phyloP scores from a whole-genome alignment of 2,888 invertebrate genomes.

The Hoplodrina blanda region DNA sequence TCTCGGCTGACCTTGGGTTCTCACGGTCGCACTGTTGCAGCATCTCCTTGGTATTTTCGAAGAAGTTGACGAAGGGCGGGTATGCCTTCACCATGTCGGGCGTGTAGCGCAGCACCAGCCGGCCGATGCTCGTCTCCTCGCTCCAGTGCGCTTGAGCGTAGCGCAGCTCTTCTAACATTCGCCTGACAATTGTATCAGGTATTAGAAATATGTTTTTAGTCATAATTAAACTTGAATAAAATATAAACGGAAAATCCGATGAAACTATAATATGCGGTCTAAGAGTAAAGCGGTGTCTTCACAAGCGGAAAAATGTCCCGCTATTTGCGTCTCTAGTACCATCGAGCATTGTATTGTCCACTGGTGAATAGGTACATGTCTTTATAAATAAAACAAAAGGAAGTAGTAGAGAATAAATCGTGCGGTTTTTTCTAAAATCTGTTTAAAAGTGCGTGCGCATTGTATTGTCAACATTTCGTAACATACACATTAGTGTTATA shows the following conservation, averaged over 20 bases:
- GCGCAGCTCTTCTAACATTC: constrained; percentile 92
- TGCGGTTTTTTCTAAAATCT: neutral
- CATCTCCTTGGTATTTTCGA: constrained; percentile 98
- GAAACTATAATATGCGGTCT: neutral
- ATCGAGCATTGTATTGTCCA: too few species aligned
- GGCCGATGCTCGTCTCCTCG: constrained; percentile 96
- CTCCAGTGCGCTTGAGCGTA: constrained; percentile 95
- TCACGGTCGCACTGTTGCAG: constrained; percentile 97
- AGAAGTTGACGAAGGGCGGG: constrained; percentile 99
- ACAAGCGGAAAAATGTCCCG: neutral
- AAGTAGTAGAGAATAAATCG: neutral
- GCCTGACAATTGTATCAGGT: constrained; percentile 66
- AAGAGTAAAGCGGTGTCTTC: neutral
- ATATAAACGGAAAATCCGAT: neutral
- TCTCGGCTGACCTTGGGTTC: constrained; percentile 93
- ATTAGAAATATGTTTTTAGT: constrained; percentile 1
- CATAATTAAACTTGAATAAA: too few species aligned
- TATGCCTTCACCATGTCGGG: constrained; percentile 98
- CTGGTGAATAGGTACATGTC: too few species aligned
- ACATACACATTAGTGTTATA: too few species aligned
- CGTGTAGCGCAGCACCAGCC: constrained; percentile 96
- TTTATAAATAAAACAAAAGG: neutral
- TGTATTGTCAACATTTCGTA: too few species aligned
- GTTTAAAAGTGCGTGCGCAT: neutral
- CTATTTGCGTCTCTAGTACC: neutral